Percentiles rank a stretch among this genome's conserved stretches.
Conservation (phyloP, 2,797 vertebrate genomes). For the Iguana delicatissima region DNA sequence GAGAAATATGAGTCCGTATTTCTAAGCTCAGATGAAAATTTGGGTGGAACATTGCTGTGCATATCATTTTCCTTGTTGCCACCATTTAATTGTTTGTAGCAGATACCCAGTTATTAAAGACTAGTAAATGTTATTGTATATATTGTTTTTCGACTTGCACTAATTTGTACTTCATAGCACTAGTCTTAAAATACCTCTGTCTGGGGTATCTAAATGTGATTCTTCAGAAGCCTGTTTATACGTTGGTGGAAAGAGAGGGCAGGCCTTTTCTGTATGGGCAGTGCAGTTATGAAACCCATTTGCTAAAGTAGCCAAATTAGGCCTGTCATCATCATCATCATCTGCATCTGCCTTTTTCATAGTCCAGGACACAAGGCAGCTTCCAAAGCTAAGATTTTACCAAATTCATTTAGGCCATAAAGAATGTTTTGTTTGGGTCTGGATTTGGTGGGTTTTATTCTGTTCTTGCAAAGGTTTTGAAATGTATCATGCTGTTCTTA, state of each 20-base stretch:
- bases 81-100: slow-evolving; percentile 8
- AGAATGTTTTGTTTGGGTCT: neutral
- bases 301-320: neutral
- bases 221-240: neutral
- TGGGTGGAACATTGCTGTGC: slow-evolving; percentile 42
- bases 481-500: neutral
- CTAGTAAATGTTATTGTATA: slow-evolving; percentile 36
- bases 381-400: no score
- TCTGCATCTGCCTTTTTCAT: no score
- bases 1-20: slow-evolving; percentile 53
- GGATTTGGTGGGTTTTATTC: neutral
- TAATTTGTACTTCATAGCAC: slow-evolving; percentile 22
- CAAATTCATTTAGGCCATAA: no score
- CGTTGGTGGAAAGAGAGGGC: neutral
- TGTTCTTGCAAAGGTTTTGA: neutral
- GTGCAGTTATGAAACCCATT: neutral
- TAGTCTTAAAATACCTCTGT: neutral
- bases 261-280: neutral
- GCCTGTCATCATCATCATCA: neutral
- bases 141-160: slow-evolving; percentile 23
- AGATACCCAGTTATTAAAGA: slow-evolving; percentile 4
- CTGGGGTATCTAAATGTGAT: neutral
- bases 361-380: no score
- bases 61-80: neutral
- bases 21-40: slow-evolving; percentile 52